phyloP scores from a whole-genome alignment of 2,113 vertebrate genomes.

The Seriola dumerili region DNA sequence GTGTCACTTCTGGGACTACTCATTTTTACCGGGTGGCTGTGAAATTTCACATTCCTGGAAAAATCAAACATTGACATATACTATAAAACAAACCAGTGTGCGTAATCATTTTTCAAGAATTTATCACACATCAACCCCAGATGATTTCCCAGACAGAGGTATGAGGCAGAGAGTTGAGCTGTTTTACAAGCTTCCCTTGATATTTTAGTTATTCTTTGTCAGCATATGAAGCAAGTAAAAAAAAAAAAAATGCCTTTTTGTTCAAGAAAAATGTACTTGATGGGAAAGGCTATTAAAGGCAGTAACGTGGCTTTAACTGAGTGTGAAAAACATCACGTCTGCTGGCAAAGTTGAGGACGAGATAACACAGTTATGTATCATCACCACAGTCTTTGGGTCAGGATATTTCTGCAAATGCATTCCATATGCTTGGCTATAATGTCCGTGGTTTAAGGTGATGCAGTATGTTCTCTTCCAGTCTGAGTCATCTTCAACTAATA shows the following conservation, averaged over 20 bases:
- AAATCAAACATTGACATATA: neutral
- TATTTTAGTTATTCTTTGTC: neutral
- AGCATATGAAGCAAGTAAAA: neutral
- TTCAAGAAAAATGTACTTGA: neutral
- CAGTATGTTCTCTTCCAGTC: slow-evolving; percentile 10
- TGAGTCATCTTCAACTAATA: slow-evolving; percentile 15
- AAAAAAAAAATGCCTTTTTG: neutral
- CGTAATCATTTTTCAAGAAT: slow-evolving; percentile 13
- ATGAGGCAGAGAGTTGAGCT: slow-evolving; percentile 1
- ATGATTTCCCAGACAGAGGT: slow-evolving; percentile 29
- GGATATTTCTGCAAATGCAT: slow-evolving; percentile 44
- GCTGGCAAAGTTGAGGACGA: neutral
- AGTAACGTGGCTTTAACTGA: neutral
- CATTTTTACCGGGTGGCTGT: neutral
- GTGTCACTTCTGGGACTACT: neutral
- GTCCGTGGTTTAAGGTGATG: slow-evolving; percentile 7
- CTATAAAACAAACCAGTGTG: neutral
- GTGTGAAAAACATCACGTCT: slow-evolving; percentile 5
- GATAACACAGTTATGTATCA: slow-evolving; percentile 19
- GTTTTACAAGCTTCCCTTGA: slow-evolving; percentile 17
- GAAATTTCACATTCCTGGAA: neutral
- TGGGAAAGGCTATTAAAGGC: neutral
- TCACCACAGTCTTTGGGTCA: neutral
- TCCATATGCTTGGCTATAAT: slow-evolving; percentile 28
- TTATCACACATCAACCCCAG: slow-evolving; percentile 36